A percentile compares a stretch with the other conserved stretches of the same genome.
Conservation (phyloP, 1,140 invertebrate species). For the Trichonephila clavipes region DNA sequence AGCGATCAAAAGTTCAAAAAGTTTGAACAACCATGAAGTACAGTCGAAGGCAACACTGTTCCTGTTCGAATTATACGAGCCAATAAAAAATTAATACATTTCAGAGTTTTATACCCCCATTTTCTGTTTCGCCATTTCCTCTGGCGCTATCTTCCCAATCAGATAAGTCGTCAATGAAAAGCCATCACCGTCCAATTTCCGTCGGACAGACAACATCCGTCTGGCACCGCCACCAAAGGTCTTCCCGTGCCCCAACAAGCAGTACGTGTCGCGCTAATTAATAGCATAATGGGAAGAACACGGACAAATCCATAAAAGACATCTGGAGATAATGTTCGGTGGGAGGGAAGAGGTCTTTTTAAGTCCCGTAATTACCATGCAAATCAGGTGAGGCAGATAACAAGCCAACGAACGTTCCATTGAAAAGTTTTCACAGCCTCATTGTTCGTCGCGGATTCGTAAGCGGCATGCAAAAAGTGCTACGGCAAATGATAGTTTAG, state of each 20-base stretch:
- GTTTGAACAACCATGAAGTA: too few relatives aligned
- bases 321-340: conserved; percentile 57
- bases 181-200: conserved; percentile 29
- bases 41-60: too few relatives aligned
- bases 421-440: conserved; percentile 53
- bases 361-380: conserved; percentile 63
- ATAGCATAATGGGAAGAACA: conserved; percentile 62
- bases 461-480: not conserved
- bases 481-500: not conserved
- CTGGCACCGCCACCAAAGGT: not conserved
- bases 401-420: conserved; percentile 55
- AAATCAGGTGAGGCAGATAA: conserved; percentile 68
- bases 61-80: not conserved
- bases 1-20: too few relatives aligned
- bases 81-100: not conserved
- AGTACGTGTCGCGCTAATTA: conserved; percentile 52
- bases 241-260: not conserved
- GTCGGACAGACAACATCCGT: conserved; percentile 21
- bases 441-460: conserved; percentile 50
- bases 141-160: not conserved
- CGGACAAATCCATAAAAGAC: conserved; percentile 61
- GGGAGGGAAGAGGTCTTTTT: conserved; percentile 36
- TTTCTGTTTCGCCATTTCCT: not conserved
- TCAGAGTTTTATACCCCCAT: not conserved
- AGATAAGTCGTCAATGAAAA: not conserved